These are phyloP conservation scores for Falco punctatus DNA, from an alignment of 2,113 vertebrate species.

Conservation along the genomic window DNA sequence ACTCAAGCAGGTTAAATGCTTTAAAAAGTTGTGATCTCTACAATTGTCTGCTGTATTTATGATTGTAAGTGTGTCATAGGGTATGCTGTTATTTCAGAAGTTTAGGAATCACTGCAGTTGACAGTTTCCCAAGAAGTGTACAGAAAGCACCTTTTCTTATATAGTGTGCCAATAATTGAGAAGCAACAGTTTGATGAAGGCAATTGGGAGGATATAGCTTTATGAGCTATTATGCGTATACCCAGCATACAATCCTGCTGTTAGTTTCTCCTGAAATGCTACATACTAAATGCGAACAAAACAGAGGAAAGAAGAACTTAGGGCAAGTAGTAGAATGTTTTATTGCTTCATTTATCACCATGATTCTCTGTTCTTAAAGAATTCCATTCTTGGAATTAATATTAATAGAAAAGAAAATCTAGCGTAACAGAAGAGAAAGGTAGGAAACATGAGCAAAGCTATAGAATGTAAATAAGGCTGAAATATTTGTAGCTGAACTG, in stretches of 20 bases:
- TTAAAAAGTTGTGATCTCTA: neutral
- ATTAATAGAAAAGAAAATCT: neutral
- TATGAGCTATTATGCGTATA: neutral
- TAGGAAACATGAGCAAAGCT: neutral
- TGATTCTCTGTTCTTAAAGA: neutral
- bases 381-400: neutral
- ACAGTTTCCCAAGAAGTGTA: neutral
- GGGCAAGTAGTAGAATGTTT: neutral
- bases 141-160: neutral
- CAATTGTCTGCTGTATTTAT: neutral
- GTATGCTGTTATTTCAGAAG: neutral
- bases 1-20: neutral
- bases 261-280: neutral
- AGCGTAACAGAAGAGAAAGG: neutral
- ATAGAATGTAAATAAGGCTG: neutral
- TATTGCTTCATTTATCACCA: neutral
- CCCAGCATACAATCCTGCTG: neutral
- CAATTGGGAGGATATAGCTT: neutral
- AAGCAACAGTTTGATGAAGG: neutral
- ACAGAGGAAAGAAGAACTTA: neutral
- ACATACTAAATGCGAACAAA: neutral
- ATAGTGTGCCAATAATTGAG: neutral
- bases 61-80: neutral
- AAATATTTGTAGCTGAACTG: neutral
- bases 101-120: neutral